Evolutionary conservation across 2,113 vertebrate species (phyloP), one percentile per base, ranked within the genome.

Genomic region (Psammodynastes pulverulentus): DNA sequence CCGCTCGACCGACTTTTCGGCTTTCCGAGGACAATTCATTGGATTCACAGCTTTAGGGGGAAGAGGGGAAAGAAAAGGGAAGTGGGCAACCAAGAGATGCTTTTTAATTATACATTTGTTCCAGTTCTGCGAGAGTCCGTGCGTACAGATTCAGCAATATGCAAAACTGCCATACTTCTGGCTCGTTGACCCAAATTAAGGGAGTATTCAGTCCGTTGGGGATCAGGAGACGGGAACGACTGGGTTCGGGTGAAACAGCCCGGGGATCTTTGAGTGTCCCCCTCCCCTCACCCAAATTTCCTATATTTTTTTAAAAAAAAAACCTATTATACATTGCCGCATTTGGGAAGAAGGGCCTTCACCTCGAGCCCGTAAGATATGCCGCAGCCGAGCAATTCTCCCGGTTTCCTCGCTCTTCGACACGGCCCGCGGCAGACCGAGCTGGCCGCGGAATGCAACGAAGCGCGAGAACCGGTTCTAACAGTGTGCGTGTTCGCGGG

Each of bases 1-100:
- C 26, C 48, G 0, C 19, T 5, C 29, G 56, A 58, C n/a, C n/a
- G n/a, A n/a, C n/a, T n/a, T n/a, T 8, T 48, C 23, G 1, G 84
- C 62, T 88, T 86, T 17, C 54, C 62, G 13, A 58, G 24, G 19
- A 46, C 23, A 89, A 84, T 23, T 89, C 56, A 84, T 49, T 39
- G 3, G 12, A 89, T 19, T 29, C 53, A 43, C 23, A 53, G 39
- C 3, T 48, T 92, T 48, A 93, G 48, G 51, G 79, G 92, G 94
- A 84, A 4, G 39, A 39, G 93, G 1, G 2, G 49, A 24, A 26
- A 9, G 7, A 2, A 0, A 21, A 15, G 29, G 72, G 29, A 10
- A 51, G 23, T 62, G 26, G 51, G 9, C 1, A 21, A n/a, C 10
- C 86, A 26, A 87, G 26, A 89, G 51, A 94, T 72, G 89, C 88